Conservation (phyloP, 2,797 vertebrate species). For the Centropyge bicolor region DNA sequence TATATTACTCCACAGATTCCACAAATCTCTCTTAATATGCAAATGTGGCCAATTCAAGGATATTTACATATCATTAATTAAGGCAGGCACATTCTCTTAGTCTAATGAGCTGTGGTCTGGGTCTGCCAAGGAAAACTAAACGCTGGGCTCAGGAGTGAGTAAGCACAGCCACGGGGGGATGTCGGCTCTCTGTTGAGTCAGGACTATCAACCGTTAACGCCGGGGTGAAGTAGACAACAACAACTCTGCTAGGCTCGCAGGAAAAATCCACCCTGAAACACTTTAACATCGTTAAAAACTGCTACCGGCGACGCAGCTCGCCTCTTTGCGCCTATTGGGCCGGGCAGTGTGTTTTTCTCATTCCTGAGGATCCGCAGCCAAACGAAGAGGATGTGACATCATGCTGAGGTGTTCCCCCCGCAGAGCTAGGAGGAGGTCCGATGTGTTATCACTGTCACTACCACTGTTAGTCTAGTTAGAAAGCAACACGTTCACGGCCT, state of each 20-base stretch:
- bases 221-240: constrained; percentile 69
- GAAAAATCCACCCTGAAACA: constrained; percentile 68
- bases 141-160: constrained; percentile 77
- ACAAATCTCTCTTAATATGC: constrained; percentile 99
- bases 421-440: constrained; percentile 16
- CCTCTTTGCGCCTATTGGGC: constrained; percentile 15
- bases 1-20: constrained; percentile 99
- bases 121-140: constrained; percentile 90
- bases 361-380: constrained; percentile 26
- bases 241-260: constrained; percentile 59
- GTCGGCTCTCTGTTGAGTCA: constrained; percentile 78
- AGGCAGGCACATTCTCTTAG: constrained; percentile 98
- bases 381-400: constrained; percentile 58
- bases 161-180: constrained; percentile 78
- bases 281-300: constrained; percentile 57
- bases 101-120: constrained; percentile 97
- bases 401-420: constrained; percentile 41
- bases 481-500: constrained; percentile 55
- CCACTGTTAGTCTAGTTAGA: constrained; percentile 30
- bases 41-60: constrained; percentile 99
- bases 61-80: constrained; percentile 99
- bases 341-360: constrained; percentile 27
- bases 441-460: constrained; percentile 43
- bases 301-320: constrained; percentile 24
- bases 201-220: constrained; percentile 73